A percentile compares a stretch with the other conserved stretches of the same genome.
Evolutionary conservation across 2,113 vertebrate species (phyloP).

Genomic region (Gambusia affinis): DNA sequence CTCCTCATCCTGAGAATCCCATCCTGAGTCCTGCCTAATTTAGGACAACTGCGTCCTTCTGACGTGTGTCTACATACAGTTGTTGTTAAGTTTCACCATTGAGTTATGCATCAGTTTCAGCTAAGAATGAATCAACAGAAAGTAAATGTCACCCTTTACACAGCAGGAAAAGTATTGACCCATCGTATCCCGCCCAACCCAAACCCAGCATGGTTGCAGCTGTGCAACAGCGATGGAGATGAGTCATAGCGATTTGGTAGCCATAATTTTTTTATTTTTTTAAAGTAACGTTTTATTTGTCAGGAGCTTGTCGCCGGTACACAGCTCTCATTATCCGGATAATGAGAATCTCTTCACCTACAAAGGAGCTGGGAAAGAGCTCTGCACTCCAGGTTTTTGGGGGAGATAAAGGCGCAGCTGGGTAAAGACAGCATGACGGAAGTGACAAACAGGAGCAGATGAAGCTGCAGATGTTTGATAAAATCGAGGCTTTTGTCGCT

Average conservation of each 20-base stretch:
- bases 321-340: constrained; percentile 52
- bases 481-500: background rate
- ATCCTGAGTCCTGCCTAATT: too few relatives aligned
- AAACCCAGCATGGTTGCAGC: constrained; percentile 36
- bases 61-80: too few relatives aligned
- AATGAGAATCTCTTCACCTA: constrained; percentile 45
- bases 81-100: too few relatives aligned
- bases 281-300: constrained; percentile 31
- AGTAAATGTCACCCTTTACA: constrained; percentile 19
- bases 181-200: background rate
- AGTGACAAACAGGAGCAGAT: constrained; percentile 45
- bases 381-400: constrained; percentile 17
- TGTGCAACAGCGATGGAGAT: constrained; percentile 29
- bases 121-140: constrained; percentile 23
- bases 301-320: constrained; percentile 30
- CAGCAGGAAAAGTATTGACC: constrained; percentile 44
- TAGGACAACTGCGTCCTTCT: too few relatives aligned
- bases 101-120: background rate
- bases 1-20: too few relatives aligned
- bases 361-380: constrained; percentile 50
- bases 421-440: constrained; percentile 26
- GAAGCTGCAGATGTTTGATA: constrained; percentile 64
- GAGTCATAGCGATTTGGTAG: constrained; percentile 60
- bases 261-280: background rate
- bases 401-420: background rate